Percentiles rank a stretch among this genome's conserved stretches.
phyloP scores from a whole-genome alignment of 2,113 vertebrate genomes.

The Dermatemys mawii region DNA sequence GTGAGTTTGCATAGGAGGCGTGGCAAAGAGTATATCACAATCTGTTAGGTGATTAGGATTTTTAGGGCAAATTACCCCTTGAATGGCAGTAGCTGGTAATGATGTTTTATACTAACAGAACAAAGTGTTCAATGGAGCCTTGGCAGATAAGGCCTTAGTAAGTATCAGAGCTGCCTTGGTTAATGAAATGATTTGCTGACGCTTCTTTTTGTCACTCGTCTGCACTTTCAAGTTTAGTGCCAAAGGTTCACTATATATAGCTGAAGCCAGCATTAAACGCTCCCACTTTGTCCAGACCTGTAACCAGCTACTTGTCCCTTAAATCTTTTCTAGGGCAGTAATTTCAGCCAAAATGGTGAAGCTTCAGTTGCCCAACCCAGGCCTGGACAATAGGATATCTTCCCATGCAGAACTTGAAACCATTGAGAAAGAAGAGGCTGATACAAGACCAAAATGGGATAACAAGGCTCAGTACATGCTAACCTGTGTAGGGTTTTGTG shows the following conservation, averaged over 20 bases:
- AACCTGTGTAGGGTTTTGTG: constrained; percentile 96
- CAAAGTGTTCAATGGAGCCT: constrained; percentile 54
- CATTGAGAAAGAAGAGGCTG: constrained; percentile 83
- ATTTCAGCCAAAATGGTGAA: constrained; percentile 75
- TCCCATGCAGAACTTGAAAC: constrained; percentile 83
- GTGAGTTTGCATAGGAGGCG: constrained; percentile 49
- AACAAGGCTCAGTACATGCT: constrained; percentile 98
- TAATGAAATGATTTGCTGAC: constrained; percentile 85
- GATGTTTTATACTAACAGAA: constrained; percentile 49
- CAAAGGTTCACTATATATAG: constrained; percentile 87
- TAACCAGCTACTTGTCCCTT: constrained; percentile 8
- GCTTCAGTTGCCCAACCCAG: constrained; percentile 88
- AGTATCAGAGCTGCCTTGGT: constrained; percentile 77
- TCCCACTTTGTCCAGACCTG: constrained; percentile 55
- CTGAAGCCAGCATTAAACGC: constrained; percentile 41
- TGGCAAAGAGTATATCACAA: constrained; percentile 42
- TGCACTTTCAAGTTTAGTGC: constrained; percentile 73
- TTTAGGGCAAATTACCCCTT: constrained; percentile 64
- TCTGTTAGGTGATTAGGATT: constrained; percentile 38
- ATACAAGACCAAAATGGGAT: constrained; percentile 95
- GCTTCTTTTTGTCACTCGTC: constrained; percentile 65
- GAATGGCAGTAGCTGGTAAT: constrained; percentile 65
- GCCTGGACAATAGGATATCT: constrained; percentile 88
- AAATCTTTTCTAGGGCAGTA: neutral
- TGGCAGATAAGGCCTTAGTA: constrained; percentile 86